Conservation (phyloP, 2,888 invertebrate species). For the Danaus chrysippus region DNA sequence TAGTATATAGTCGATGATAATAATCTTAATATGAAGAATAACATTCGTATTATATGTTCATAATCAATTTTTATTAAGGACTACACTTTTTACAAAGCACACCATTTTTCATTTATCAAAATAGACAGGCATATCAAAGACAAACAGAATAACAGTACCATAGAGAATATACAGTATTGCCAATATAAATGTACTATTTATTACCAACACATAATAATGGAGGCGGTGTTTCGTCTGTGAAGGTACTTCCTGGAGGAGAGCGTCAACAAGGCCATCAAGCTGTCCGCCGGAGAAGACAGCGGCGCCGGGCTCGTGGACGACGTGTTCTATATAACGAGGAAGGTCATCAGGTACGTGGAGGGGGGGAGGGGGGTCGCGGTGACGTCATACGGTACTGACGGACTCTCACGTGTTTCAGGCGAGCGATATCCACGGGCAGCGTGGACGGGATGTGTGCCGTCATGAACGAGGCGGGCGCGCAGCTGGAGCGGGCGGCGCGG, state of each 20-base stretch:
- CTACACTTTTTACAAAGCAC: no score
- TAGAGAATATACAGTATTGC: no score
- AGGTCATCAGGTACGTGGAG: constrained; percentile 86
- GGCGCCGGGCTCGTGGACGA: constrained; percentile 96
- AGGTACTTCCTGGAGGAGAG: constrained; percentile 96
- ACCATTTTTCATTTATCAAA: no score
- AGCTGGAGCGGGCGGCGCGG: constrained; percentile 91
- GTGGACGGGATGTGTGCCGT: constrained; percentile 98
- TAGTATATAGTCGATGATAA: no score
- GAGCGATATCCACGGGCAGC: constrained; percentile 93
- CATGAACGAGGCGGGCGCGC: constrained; percentile 93
- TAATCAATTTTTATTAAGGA: no score
- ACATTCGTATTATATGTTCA: no score
- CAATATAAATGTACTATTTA: no score
- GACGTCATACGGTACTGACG: neutral
- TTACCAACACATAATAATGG: no score
- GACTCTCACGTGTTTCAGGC: constrained; percentile 77
- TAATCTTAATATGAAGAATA: no score
- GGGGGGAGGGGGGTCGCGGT: constrained; percentile 79
- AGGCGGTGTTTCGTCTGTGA: neutral
- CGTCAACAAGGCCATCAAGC: constrained; percentile 91
- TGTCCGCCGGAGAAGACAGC: constrained; percentile 79
- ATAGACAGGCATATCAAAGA: no score
- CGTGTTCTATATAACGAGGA: constrained; percentile 97
- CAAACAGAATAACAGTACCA: no score